Conservation (phyloP, 2,797 vertebrate genomes). For the Alcedo quadribrachys region DNA sequence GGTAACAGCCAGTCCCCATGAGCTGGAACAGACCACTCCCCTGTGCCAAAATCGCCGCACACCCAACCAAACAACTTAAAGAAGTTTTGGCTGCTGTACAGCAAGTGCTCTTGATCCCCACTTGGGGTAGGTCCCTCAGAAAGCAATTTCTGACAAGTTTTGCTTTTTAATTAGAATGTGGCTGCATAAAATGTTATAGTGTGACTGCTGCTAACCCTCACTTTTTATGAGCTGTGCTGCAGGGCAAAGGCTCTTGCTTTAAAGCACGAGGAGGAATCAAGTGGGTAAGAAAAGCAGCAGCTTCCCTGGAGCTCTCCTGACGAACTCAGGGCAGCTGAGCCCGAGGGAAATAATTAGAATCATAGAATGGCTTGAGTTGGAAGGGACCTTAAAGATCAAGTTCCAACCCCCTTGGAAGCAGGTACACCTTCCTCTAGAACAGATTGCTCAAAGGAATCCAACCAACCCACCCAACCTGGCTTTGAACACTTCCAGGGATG, state of each 20-base stretch:
- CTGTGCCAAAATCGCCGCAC: background rate
- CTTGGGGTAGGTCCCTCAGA: slow-evolving; percentile 7
- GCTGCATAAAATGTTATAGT: slow-evolving; percentile 15
- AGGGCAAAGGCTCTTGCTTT: background rate
- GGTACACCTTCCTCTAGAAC: background rate
- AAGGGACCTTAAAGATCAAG: background rate
- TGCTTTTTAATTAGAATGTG: slow-evolving; percentile 47
- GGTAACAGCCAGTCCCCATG: background rate
- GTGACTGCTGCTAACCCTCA: background rate
- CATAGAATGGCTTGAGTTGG: background rate
- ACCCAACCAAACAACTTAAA: background rate
- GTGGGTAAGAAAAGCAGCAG: background rate
- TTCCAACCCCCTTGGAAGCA: background rate
- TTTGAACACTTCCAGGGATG: background rate
- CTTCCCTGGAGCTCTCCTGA: background rate
- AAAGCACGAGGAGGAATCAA: background rate
- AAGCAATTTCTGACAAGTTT: slow-evolving; percentile 41
- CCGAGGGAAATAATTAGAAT: background rate
- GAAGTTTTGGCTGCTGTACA: background rate
- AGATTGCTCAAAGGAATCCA: background rate
- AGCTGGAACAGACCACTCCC: background rate
- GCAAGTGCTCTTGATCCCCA: background rate
- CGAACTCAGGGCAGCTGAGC: background rate
- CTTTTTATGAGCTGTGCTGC: background rate
- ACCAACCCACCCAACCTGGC: background rate